Evolutionary conservation across 2,888 invertebrate genomes (phyloP).

Genomic region (Synanthedon myopaeformis): DNA sequence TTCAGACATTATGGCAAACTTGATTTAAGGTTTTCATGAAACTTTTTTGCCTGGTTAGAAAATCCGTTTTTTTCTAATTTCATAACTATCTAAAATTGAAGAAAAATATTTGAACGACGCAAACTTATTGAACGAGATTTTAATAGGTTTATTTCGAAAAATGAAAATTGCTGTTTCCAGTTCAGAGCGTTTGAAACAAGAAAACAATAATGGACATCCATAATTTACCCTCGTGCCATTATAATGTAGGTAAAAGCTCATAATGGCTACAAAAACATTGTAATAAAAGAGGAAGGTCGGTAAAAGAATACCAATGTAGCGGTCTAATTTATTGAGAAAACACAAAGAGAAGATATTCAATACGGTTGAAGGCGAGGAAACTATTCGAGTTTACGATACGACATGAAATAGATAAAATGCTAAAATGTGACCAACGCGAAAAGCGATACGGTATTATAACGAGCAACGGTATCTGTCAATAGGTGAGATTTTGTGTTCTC

Average conservation of each 20-base stretch:
- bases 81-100: too few species aligned
- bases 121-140: too few species aligned
- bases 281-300: not conserved
- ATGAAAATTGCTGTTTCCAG: too few species aligned
- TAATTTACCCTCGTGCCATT: not conserved
- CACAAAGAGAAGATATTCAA: constrained; percentile 18
- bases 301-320: constrained; percentile 15
- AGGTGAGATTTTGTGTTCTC: constrained; percentile 38
- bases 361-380: constrained; percentile 17
- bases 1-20: constrained; percentile 5
- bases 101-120: too few species aligned
- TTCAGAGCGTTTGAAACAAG: not conserved
- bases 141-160: too few species aligned
- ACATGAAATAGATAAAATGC: constrained; percentile 29
- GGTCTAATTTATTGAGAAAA: constrained; percentile 18
- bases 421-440: constrained; percentile 35
- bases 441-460: constrained; percentile 47
- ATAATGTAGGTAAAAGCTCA: constrained; percentile 4
- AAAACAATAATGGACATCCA: not conserved
- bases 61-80: too few species aligned
- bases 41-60: too few species aligned
- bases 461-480: constrained; percentile 50
- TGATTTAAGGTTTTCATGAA: not conserved
- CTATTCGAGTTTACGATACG: constrained; percentile 24
- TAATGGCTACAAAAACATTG: constrained; percentile 2